Evolutionary conservation across 2,797 vertebrate genomes (phyloP), one percentile per base, ranked within the genome.

Genomic region (Fistularia tabacaria): DNA sequence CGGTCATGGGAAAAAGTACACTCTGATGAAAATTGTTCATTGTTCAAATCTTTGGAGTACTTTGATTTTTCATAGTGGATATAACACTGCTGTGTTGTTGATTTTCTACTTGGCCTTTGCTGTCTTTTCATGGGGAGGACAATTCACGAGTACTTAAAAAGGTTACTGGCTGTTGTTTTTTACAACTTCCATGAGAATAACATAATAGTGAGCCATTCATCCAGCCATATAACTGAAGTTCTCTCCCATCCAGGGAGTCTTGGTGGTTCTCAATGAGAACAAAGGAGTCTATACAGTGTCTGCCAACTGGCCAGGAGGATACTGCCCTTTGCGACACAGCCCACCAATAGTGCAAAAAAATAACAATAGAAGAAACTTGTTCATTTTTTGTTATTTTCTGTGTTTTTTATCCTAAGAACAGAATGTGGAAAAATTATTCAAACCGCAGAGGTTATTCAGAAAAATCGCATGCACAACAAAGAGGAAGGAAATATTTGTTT

Each of bases 341-440:
- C 77, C 76, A 76, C 82, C 69, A 64, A 69, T 51, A 7, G 59
- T 62, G 80, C 74, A 85, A 83, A 76, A 83, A 79, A 66, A 85
- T 73, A 70, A 66, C 72, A 58, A 25, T 25, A 25, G 5, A 25
- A 3, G 25, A 25, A 25, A 25, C 2, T 2, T 25, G 25, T 25
- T 25, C 25, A 5, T 2, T 25, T 2, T 25, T 25, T 25, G n/a
- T n/a, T n/a, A n/a, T n/a, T n/a, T n/a, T n/a, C n/a, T n/a, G n/a
- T n/a, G n/a, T 25, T 25, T 25, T 25, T 25, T 5, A 3, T 25
- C 25, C 25, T 5, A 25, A 25, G 25, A 25, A 25, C 25, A 25
- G 25, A 5, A 25, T 25, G 25, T 2, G 25, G 25, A 25, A 25
- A 25, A 25, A 25, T 25, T 2, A 2, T 25, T 25, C 2, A 25